Evolutionary conservation across 2,113 vertebrate species (phyloP), one percentile per base, ranked within the genome.

Genomic region (Blennius ocellaris): DNA sequence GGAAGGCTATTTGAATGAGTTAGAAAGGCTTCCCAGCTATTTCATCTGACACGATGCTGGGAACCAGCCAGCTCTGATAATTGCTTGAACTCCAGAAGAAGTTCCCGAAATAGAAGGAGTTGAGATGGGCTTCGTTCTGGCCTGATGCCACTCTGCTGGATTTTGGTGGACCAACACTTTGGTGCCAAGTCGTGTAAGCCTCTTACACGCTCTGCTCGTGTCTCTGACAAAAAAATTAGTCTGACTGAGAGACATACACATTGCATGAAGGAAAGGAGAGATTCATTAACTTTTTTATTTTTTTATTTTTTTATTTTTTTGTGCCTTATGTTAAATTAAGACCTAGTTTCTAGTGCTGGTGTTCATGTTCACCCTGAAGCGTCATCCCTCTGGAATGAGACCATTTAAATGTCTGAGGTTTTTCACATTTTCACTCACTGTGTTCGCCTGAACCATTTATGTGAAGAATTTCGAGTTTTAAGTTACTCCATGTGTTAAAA

Each of bases 401-500:
- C 39, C 15, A 43, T 69, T 53, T 52, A 39, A 47, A 57, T 78
- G 8, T 66, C 70, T 75, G 72, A 73, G 65, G 52, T 60, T 80
- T 81, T 75, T 53, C 37, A 49, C 65, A 53, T 36, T 14, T 38
- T 50, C 67, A 51, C 30, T n/a, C 58, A 37, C 48, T 54, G 47
- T 57, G 14, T n/a, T 10, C 6, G 16, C 0, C 21, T 41, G 21
- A 30, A 30, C 4, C 43, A 14, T 16, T 47, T 39, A 43, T 45
- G 39, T 62, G 60, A 51, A 68, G 55, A 30, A 1, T 67, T 44
- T 73, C 52, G 67, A 51, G 48, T 63, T 78, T 75, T 67, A 68
- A 65, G 60, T 55, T 6, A 8, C 48, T 61, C 71, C 61, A 68
- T 85, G 48, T 85, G 84, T 59, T 63, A 6, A 55, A 21, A 9